Conservation (phyloP, 2,888 invertebrate species). For the Pheosia gnoma region DNA sequence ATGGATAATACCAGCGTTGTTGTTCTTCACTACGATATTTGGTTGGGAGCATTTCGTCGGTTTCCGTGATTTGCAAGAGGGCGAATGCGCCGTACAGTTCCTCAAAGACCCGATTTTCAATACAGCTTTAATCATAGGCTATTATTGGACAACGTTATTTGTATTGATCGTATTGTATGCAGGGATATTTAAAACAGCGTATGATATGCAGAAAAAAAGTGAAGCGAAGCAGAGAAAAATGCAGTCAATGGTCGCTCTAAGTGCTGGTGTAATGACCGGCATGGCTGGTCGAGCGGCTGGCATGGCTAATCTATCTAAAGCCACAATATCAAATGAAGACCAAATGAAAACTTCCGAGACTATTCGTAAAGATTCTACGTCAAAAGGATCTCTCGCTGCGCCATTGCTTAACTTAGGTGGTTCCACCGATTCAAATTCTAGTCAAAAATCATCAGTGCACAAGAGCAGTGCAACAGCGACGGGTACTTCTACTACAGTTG, state of each 20-base stretch:
- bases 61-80: conserved; percentile 92
- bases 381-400: conserved; percentile 70
- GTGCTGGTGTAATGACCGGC: conserved; percentile 95
- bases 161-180: conserved; percentile 98
- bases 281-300: conserved; percentile 95
- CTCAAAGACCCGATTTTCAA: conserved; percentile 98
- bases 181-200: conserved; percentile 98
- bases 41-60: conserved; percentile 99
- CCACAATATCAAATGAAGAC: conserved; percentile 88
- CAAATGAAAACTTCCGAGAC: conserved; percentile 84
- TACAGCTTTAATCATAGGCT: conserved; percentile 97
- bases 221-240: conserved; percentile 98
- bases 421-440: conserved; percentile 85
- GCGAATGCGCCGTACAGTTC: conserved; percentile 98
- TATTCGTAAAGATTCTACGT: conserved; percentile 67
- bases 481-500: conserved; percentile 83
- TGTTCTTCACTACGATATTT: conserved; percentile 99
- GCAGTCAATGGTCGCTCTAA: conserved; percentile 96
- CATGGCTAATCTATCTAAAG: conserved; percentile 92
- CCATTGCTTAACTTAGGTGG: conserved; percentile 70
- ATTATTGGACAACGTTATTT: conserved; percentile 98
- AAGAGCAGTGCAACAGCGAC: conserved; percentile 84
- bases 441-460: conserved; percentile 84
- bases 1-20: conserved; percentile 97
- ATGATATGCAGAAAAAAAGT: conserved; percentile 98